phyloP scores from a whole-genome alignment of 2,888 invertebrate species.

The Strigamia crassipes region DNA sequence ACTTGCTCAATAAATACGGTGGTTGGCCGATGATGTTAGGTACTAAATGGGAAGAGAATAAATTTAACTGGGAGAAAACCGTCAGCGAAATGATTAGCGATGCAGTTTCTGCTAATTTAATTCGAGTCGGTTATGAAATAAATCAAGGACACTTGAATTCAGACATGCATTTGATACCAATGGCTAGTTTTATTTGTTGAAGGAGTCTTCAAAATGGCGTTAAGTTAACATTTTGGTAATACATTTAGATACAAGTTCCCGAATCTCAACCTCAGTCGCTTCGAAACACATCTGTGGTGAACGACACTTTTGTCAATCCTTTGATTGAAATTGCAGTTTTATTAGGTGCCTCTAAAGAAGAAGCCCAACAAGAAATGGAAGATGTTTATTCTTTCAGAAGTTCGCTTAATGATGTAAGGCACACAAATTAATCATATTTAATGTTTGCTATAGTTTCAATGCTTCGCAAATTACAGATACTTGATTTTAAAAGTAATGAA shows the following conservation, averaged over 20 bases:
- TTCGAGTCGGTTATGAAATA: background rate
- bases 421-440: background rate
- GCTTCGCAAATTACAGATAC: background rate
- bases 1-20: background rate
- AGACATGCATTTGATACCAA: background rate
- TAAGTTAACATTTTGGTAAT: background rate
- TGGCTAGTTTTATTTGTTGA: background rate
- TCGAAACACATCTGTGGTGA: background rate
- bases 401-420: background rate
- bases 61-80: background rate
- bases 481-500: background rate
- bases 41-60: background rate
- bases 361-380: slow-evolving; percentile 4
- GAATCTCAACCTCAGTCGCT: background rate
- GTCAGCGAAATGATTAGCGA: slow-evolving; percentile 14
- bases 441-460: background rate
- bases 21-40: background rate
- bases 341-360: background rate
- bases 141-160: background rate
- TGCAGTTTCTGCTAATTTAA: background rate
- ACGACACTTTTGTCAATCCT: background rate
- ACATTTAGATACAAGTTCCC: background rate
- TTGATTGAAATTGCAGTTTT: background rate
- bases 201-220: too few species aligned
- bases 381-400: background rate